These are phyloP conservation scores for Cartodere bifasciata DNA, from an alignment of 2,888 invertebrate genomes.

Conservation along the genomic window DNA sequence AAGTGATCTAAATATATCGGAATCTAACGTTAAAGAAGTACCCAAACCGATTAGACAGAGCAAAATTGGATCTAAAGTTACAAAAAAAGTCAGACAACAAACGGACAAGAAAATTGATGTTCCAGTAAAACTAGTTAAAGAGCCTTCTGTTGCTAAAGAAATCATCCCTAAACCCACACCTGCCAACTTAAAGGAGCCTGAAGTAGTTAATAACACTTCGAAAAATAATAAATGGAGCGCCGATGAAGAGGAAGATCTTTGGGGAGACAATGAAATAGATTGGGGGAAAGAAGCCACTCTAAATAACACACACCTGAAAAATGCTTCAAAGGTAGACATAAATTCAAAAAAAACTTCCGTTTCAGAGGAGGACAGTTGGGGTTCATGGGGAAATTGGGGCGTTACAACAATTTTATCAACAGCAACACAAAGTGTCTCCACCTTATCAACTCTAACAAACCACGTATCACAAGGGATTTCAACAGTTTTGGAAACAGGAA, in stretches of 20 bases:
- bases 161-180: no score
- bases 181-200: no score
- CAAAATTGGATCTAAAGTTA: no score
- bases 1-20: no score
- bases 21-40: no score
- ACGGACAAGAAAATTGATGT: no score
- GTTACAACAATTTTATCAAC: slow-evolving; percentile 59
- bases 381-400: slow-evolving; percentile 66
- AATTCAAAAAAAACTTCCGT: neutral
- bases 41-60: no score
- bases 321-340: neutral
- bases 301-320: slow-evolving; percentile 6
- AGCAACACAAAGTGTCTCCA: slow-evolving; percentile 62
- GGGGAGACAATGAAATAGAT: slow-evolving; percentile 25
- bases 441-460: slow-evolving; percentile 65
- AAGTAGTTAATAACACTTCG: no score
- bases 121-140: no score
- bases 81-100: no score
- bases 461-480: slow-evolving; percentile 73
- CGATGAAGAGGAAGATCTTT: slow-evolving; percentile 30
- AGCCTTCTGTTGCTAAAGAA: no score
- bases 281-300: slow-evolving; percentile 17
- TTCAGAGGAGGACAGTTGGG: slow-evolving; percentile 24
- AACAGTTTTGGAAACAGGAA: slow-evolving; percentile 64
- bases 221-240: no score